These are phyloP conservation scores for Sebastes umbrosus DNA, from an alignment of 2,797 vertebrate species.

Conservation along the genomic window DNA sequence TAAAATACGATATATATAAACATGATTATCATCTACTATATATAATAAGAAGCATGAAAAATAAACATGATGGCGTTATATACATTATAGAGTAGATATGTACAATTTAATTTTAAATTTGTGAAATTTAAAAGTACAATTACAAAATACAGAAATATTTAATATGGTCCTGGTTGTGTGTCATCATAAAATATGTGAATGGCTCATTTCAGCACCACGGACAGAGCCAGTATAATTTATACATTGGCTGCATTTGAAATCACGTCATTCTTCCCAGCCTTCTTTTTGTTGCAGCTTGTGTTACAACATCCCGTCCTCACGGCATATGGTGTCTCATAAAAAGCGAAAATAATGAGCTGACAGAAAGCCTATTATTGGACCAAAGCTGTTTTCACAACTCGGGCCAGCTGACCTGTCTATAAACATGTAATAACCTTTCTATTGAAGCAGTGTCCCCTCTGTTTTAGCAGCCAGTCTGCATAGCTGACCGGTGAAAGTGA, in stretches of 20 bases:
- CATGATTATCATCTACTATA: background rate
- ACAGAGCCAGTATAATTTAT: slow-evolving; percentile 43
- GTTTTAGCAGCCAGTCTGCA: slow-evolving; percentile 23
- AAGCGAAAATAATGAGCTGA: slow-evolving; percentile 25
- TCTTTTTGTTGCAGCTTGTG: background rate
- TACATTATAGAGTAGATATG: background rate
- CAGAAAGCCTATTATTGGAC: slow-evolving; percentile 35
- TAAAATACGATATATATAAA: background rate
- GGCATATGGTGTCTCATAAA: slow-evolving; percentile 40
- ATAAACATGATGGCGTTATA: background rate
- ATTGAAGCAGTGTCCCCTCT: background rate
- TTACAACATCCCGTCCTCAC: background rate
- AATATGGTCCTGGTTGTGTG: background rate
- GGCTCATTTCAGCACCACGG: slow-evolving; percentile 57
- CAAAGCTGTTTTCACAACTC: slow-evolving; percentile 27
- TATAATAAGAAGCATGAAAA: background rate
- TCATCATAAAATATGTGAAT: background rate
- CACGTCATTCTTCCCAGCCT: background rate
- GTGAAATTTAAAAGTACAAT: background rate
- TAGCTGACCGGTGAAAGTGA: slow-evolving; percentile 26
- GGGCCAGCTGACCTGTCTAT: slow-evolving; percentile 31
- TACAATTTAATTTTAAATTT: too few species aligned
- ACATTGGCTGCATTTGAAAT: slow-evolving; percentile 4
- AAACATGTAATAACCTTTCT: slow-evolving; percentile 25
- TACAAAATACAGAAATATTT: background rate